Evolutionary conservation across 1,140 invertebrate genomes (phyloP).

Genomic region (Dinoponera quadriceps): DNA sequence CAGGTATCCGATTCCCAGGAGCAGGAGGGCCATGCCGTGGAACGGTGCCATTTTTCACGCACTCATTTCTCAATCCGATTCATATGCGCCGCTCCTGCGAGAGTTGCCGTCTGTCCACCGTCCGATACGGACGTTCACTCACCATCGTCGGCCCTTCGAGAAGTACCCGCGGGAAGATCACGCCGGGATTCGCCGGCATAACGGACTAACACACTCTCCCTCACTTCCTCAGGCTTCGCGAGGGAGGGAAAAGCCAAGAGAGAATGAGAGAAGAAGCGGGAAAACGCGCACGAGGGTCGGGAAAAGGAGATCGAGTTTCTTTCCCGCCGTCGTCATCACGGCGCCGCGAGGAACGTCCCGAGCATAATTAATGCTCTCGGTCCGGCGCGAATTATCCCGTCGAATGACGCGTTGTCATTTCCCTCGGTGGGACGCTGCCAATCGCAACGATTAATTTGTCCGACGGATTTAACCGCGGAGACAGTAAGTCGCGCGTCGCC

Average conservation of each 20-base stretch:
- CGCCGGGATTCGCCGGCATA: conserved; percentile 37
- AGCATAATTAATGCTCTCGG: conserved; percentile 41
- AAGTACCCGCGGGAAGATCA: conserved; percentile 38
- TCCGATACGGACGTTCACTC: conserved; percentile 36
- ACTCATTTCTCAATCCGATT: conserved; percentile 75
- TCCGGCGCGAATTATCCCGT: too few relatives aligned
- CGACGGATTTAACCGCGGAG: not conserved
- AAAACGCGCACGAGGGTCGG: too few relatives aligned
- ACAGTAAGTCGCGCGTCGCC: not conserved
- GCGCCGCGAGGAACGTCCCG: not conserved
- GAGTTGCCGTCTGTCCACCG: conserved; percentile 20
- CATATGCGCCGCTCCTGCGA: conserved; percentile 41
- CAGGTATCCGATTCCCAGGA: conserved; percentile 80
- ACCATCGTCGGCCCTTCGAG: conserved; percentile 19
- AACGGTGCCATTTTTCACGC: conserved; percentile 80
- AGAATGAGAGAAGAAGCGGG: too few relatives aligned
- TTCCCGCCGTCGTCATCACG: not conserved
- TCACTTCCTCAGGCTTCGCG: not conserved
- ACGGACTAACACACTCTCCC: not conserved
- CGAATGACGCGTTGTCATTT: too few relatives aligned
- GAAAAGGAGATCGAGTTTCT: too few relatives aligned
- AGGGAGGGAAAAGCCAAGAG: too few relatives aligned
- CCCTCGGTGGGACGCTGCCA: not conserved
- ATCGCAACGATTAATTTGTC: not conserved
- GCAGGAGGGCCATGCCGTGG: conserved; percentile 78